A percentile compares a stretch with the other conserved stretches of the same genome.
Evolutionary conservation across 2,113 vertebrate genomes (phyloP).

Genomic region (Ornithorhynchus anatinus): DNA sequence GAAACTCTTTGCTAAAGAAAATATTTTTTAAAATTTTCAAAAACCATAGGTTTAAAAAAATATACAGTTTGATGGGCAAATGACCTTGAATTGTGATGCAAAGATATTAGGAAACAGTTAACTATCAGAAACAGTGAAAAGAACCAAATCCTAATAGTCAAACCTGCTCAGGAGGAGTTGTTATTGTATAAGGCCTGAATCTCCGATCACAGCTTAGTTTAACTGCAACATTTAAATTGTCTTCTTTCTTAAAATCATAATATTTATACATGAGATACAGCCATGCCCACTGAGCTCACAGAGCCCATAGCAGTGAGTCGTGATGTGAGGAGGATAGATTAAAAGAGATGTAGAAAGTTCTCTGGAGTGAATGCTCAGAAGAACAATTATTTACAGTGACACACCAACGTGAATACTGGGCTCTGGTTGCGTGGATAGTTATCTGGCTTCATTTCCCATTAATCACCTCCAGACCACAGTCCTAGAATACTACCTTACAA

Average conservation of each 20-base stretch:
- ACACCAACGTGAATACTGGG: slow-evolving; percentile 39
- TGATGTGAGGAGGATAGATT: slow-evolving; percentile 31
- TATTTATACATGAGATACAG: slow-evolving; percentile 52
- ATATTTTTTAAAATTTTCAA: slow-evolving; percentile 14
- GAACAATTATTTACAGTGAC: slow-evolving; percentile 46
- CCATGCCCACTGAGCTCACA: slow-evolving; percentile 44
- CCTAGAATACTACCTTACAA: slow-evolving; percentile 54
- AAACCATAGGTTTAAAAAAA: background rate
- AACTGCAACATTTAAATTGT: slow-evolving; percentile 59
- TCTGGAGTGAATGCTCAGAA: slow-evolving; percentile 54
- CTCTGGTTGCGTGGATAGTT: slow-evolving; percentile 53
- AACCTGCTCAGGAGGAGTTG: slow-evolving; percentile 7
- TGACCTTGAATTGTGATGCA: slow-evolving; percentile 42
- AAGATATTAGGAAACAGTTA: slow-evolving; percentile 46
- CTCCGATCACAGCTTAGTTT: slow-evolving; percentile 30
- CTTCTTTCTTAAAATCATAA: slow-evolving; percentile 41
- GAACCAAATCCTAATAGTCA: slow-evolving; percentile 28
- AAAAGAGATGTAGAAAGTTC: slow-evolving; percentile 56
- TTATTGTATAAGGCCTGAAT: slow-evolving; percentile 33
- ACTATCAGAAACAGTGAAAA: slow-evolving; percentile 57
- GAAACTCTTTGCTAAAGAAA: background rate
- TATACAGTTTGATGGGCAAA: background rate
- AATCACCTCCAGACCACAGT: slow-evolving; percentile 49
- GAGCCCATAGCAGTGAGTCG: slow-evolving; percentile 46
- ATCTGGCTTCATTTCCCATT: slow-evolving; percentile 57